Evolutionary conservation across 2,888 invertebrate species (phyloP).

Genomic region (Rhagonycha fulva): DNA sequence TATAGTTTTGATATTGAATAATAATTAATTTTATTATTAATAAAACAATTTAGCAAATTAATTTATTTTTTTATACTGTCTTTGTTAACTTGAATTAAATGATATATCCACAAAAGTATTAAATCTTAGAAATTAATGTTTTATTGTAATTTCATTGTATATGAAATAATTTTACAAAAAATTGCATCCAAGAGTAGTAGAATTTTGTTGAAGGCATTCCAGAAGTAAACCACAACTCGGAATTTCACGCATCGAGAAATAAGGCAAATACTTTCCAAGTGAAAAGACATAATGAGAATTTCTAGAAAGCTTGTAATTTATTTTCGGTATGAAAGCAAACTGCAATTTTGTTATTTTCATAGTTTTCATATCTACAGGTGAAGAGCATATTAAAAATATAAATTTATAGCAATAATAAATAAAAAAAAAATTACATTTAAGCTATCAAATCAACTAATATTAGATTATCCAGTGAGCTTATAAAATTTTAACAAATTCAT

Average conservation of each 20-base stretch:
- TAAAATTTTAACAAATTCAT: too few species aligned
- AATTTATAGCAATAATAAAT: not conserved
- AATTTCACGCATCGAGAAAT: conserved; percentile 27
- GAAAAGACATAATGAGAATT: conserved; percentile 28
- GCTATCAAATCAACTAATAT: too few species aligned
- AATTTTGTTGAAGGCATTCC: conserved; percentile 25
- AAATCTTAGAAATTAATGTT: not conserved
- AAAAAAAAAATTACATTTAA: too few species aligned
- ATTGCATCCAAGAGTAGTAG: conserved; percentile 9
- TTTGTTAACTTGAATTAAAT: not conserved
- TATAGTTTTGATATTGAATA: not conserved
- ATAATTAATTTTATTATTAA: too few species aligned
- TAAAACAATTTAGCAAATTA: not conserved
- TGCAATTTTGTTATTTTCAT: not conserved
- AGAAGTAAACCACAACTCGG: conserved; percentile 21
- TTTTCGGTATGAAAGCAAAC: not conserved
- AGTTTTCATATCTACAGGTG: not conserved
- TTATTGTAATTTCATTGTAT: not conserved
- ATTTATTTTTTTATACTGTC: too few species aligned
- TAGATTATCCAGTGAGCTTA: too few species aligned
- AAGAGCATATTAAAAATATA: not conserved
- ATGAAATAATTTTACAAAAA: not conserved
- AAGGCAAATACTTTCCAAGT: conserved; percentile 28
- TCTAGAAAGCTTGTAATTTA: conserved; percentile 17
- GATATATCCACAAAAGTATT: not conserved